Base-by-base conservation (phyloP, 2,113 vertebrate species). In the Tapirus terrestris region DNA sequence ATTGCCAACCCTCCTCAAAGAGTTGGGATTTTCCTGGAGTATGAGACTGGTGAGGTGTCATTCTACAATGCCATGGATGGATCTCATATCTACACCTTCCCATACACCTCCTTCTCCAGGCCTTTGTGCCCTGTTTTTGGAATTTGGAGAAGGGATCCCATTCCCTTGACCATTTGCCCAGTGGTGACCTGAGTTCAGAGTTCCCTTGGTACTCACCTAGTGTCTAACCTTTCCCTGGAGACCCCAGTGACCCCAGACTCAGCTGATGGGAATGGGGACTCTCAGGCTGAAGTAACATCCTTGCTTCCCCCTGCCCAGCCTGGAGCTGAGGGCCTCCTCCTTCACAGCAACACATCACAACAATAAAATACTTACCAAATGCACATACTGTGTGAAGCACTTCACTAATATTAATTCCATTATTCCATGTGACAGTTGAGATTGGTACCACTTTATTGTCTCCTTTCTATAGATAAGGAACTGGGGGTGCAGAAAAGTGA, bases 1-100 rank as follows among this genome's bases (percentile, higher is more conserved):
- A 5, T 61, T 51, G 39, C 4, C 8, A 12, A 25, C 4, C 4
- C 20, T 31, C 88, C 33, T 25, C 16, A 2, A 23, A 91, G 16
- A 39, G 39, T 91, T 4, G 88, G 72, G 13, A 20, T 85, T 11
- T 95, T 95, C 61, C 61, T 95, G 80, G 88, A 79, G 51, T 91
- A 61, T 33, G 61, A 79, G 39, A 8, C 0, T 0, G 88, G 85
- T 0, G 70, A 85, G 10, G 80, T 95, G 39, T 95, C 88, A 0
- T 85, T 91, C 72, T 95, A 85, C 18, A 60, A 84, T 2, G 72
- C 80, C 3, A 1, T 39, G 0, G 3, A 91, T 51, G 88, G 72
- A 8, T 51, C 27, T 0, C 80, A 91, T 18, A 76, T 95, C 53
- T 70, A 39, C 14, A 95, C 94, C 27, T 95, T 95, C 20, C 39